A percentile compares a stretch with the other conserved stretches of the same genome.
These are phyloP conservation scores for Caradrina clavipalpis DNA, from an alignment of 2,888 invertebrate genomes.

Conservation along the genomic window DNA sequence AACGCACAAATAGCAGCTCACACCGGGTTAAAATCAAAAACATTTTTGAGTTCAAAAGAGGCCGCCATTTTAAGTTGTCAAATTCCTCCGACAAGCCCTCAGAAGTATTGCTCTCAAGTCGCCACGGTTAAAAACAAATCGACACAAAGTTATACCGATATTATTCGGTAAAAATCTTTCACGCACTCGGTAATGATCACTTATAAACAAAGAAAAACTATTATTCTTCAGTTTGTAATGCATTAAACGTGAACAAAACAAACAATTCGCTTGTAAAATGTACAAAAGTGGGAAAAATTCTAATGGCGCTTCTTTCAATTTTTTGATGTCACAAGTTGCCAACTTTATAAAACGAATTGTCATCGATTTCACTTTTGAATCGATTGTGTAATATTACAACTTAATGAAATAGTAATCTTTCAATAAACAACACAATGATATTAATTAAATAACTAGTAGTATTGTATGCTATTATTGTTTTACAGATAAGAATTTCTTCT, in stretches of 20 bases:
- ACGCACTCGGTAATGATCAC: conserved; percentile 41
- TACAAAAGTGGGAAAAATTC: conserved; percentile 72
- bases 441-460: not conserved
- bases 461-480: not conserved
- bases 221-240: conserved; percentile 51
- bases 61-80: conserved; percentile 91
- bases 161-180: conserved; percentile 54
- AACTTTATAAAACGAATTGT: conserved; percentile 67
- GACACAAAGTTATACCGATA: conserved; percentile 54
- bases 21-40: conserved; percentile 67
- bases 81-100: conserved; percentile 72
- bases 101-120: conserved; percentile 74
- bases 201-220: conserved; percentile 34
- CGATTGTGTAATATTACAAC: conserved; percentile 32
- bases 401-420: conserved; percentile 14
- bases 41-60: conserved; percentile 86
- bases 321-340: conserved; percentile 79
- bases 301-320: conserved; percentile 90
- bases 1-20: conserved; percentile 30
- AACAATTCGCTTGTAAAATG: conserved; percentile 62
- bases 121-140: conserved; percentile 90
- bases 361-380: conserved; percentile 1
- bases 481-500: too few relatives aligned
- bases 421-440: not conserved
- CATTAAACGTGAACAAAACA: conserved; percentile 43